These are phyloP conservation scores for Hestina assimilis DNA, from an alignment of 1,140 invertebrate genomes.

Conservation along the genomic window DNA sequence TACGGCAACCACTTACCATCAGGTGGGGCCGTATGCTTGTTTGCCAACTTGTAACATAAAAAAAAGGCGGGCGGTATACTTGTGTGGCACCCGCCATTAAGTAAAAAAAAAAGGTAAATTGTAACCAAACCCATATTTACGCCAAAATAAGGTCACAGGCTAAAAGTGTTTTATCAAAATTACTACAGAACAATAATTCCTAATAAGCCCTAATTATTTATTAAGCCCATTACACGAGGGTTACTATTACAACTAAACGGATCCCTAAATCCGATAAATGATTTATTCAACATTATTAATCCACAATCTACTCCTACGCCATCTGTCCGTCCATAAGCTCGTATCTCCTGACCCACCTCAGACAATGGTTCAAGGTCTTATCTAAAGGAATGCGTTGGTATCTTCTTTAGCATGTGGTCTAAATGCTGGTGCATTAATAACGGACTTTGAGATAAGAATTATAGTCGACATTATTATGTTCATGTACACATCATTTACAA, in stretches of 20 bases:
- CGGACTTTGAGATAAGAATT: neutral
- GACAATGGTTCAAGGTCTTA: conserved; percentile 33
- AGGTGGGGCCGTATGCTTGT: too few species aligned
- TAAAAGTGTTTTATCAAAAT: too few species aligned
- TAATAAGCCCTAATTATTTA: too few species aligned
- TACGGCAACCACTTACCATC: too few species aligned
- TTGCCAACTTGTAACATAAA: too few species aligned
- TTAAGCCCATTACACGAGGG: neutral
- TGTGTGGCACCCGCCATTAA: too few species aligned
- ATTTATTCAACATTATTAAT: conserved; percentile 40
- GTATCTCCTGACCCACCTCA: conserved; percentile 18
- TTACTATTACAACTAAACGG: neutral
- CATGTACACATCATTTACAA: neutral
- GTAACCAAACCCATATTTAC: too few species aligned
- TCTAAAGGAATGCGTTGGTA: conserved; percentile 1
- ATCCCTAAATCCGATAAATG: conserved; percentile 20
- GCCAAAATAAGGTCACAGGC: too few species aligned
- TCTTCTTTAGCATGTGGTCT: conserved; percentile 4
- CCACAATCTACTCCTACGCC: conserved; percentile 32
- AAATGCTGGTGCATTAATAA: neutral
- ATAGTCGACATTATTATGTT: too few species aligned
- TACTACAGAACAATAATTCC: too few species aligned
- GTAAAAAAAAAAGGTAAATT: too few species aligned
- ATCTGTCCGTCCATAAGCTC: conserved; percentile 5
- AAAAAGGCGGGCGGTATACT: too few species aligned